Base-by-base conservation (phyloP, 2,797 vertebrate species). In the Vireo griseus region DNA sequence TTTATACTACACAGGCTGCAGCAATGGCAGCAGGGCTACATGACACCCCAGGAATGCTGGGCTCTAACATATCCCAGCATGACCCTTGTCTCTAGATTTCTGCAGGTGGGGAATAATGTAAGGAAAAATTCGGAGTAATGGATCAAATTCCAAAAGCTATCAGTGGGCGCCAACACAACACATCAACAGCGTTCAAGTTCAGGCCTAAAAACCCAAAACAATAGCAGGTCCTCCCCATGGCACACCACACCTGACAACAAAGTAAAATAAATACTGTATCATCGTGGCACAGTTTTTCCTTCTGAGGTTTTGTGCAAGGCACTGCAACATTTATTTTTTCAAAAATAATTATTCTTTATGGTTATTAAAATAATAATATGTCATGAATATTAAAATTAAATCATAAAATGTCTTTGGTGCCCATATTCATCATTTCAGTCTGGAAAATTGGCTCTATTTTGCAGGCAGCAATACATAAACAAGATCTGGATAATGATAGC, bases 381-480 rank as follows among this genome's bases (percentile, higher is more conserved):
- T 93, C 84, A 94, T 28, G 57, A 85, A 83, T 91, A 96, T 96
- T 96, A 95, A 96, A 97, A 97, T 96, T 96, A 96, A 96, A 97
- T 97, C 96, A 91, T 28, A 73, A 81, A 95, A 93, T 85, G 40
- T 94, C 72, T 93, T 95, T 92, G 90, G 50, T 95, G 77, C 75
- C 93, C 74, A 62, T 62, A 96, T 96, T 97, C 54, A 94, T 97
- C 89, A 93, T 92, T 79, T 94, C 79, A 67, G 63, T 58, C 51
- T 31, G 72, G 93, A 95, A 92, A 97, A 91, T 75, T 82, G 55
- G 89, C 75, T 86, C 80, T 95, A 45, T 96, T 97, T 94, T 96
- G 82, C 81, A 97, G 90, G 94, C 90, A 96, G 90, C 88, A 91
- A 92, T 95, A 91, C 19, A 91, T 92, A 97, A 97, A 97, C 96